These are phyloP conservation scores for Lerista edwardsae DNA, from an alignment of 2,797 vertebrate genomes.

Conservation along the genomic window DNA sequence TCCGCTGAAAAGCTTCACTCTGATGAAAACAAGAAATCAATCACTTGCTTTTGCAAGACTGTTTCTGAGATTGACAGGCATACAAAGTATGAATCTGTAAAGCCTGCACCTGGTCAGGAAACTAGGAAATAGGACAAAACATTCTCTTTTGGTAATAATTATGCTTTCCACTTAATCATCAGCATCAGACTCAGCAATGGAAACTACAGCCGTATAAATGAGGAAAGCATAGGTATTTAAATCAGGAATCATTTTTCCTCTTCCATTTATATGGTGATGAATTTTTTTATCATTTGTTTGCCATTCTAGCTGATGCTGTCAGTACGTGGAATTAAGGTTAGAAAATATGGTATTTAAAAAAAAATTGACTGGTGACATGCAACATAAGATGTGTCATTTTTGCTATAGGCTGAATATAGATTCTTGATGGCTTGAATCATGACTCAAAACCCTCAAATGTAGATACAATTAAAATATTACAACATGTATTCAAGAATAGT, in stretches of 20 bases:
- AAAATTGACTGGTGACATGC: slow-evolving; percentile 70
- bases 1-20: slow-evolving; percentile 73
- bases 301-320: slow-evolving; percentile 76
- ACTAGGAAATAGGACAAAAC: slow-evolving; percentile 75
- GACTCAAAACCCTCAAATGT: slow-evolving; percentile 61
- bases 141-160: slow-evolving; percentile 80
- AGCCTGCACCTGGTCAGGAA: slow-evolving; percentile 84
- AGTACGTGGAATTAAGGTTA: slow-evolving; percentile 76
- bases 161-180: slow-evolving; percentile 79
- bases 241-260: slow-evolving; percentile 74
- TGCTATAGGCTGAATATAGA: slow-evolving; percentile 63
- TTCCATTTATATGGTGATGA: slow-evolving; percentile 80
- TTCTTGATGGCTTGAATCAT: slow-evolving; percentile 64
- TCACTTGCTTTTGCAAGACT: slow-evolving; percentile 77
- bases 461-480: slow-evolving; percentile 65
- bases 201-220: slow-evolving; percentile 74
- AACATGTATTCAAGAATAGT: slow-evolving; percentile 37
- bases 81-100: slow-evolving; percentile 66
- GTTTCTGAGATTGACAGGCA: slow-evolving; percentile 76
- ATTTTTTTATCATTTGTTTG: slow-evolving; percentile 63
- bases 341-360: slow-evolving; percentile 63
- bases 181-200: slow-evolving; percentile 75
- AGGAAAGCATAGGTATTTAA: slow-evolving; percentile 83
- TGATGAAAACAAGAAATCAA: slow-evolving; percentile 79
- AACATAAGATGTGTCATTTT: slow-evolving; percentile 69